phyloP scores from a whole-genome alignment of 2,888 invertebrate genomes.

The Pharmacophagus antenor region DNA sequence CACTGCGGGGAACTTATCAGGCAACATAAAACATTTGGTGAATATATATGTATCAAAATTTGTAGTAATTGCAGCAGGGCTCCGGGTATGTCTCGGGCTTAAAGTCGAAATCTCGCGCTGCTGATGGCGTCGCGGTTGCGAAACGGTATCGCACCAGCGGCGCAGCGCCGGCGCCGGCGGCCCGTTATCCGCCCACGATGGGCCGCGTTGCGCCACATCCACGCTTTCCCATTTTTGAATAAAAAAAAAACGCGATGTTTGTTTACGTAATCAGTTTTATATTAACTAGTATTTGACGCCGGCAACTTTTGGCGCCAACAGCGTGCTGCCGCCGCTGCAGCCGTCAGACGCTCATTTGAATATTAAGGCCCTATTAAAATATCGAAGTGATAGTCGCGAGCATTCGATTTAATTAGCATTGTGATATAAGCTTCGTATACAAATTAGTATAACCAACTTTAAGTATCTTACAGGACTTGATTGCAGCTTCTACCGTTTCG shows the following conservation, averaged over 20 bases:
- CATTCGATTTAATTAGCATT: constrained; percentile 30
- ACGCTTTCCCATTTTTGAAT: constrained; percentile 47
- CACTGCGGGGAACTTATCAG: too few species aligned
- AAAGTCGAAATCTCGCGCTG: constrained; percentile 24
- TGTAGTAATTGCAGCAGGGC: not conserved
- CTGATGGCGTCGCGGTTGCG: constrained; percentile 34
- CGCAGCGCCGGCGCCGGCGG: constrained; percentile 40
- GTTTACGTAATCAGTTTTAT: constrained; percentile 33
- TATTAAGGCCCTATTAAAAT: constrained; percentile 31
- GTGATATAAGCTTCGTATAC: constrained; percentile 18
- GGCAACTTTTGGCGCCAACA: constrained; percentile 28
- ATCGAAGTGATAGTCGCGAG: constrained; percentile 23
- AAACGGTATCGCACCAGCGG: constrained; percentile 50
- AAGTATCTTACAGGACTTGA: constrained; percentile 15
- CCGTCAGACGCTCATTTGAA: constrained; percentile 31
- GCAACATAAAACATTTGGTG: too few species aligned
- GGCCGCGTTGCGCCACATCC: constrained; percentile 44
- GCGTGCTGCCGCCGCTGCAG: constrained; percentile 10
- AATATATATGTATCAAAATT: too few species aligned
- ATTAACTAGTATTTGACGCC: constrained; percentile 31
- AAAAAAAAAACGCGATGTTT: constrained; percentile 38
- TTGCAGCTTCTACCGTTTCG: not conserved
- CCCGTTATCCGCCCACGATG: constrained; percentile 68
- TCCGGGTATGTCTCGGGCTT: constrained; percentile 9
- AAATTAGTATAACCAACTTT: constrained; percentile 22